Evolutionary conservation across 92 coral and sea anemone genomes (phyloP), one percentile per base, ranked within the genome.

Genomic region (Zoanthus sociatus): DNA sequence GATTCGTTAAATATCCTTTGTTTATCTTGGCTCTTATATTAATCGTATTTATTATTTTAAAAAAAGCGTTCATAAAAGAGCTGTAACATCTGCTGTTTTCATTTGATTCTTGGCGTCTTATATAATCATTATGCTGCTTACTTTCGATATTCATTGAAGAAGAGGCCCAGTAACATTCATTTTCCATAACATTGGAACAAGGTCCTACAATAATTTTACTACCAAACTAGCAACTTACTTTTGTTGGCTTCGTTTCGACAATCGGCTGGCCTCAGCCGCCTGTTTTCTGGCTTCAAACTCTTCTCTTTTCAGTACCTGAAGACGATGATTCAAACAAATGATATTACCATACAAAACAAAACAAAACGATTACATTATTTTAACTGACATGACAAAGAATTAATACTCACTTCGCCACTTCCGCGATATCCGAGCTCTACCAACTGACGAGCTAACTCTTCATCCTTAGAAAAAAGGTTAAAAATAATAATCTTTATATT

Each of bases 241-340:
- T 88, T 97, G 99, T 77, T 97, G 99, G 70, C 99, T 97, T 48
- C 99, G 79, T 79, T 97, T 97, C 17, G 99, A 97, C 66, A 95
- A 85, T 87, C 99, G 90, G 86, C 99, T 97, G 11, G 99, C 99
- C 79, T 97, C 99, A 71, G 99, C 99, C 16, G 99, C 99, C 79
- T 95, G 93, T 55, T 97, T 97, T 73, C 99, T 85, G 71, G 99
- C 99, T 75, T 95, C 98, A 93, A 97, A 97, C 76, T 97, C 99
- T 64, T 97, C 99, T 73, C 99, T 85, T 86, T 97, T 97, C 3
- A 97, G 86, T 50, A 97, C 98, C 98, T 94, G 61, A 21, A 46
- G 17, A 50, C 44, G 5, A 83, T 7, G 55, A 50, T 48, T 48
- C 6, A 48, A 50, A 7, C 55, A 50, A 50, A 50, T 37, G 2